phyloP scores from a whole-genome alignment of 2,888 invertebrate genomes.

The Frankliniella fusca region DNA sequence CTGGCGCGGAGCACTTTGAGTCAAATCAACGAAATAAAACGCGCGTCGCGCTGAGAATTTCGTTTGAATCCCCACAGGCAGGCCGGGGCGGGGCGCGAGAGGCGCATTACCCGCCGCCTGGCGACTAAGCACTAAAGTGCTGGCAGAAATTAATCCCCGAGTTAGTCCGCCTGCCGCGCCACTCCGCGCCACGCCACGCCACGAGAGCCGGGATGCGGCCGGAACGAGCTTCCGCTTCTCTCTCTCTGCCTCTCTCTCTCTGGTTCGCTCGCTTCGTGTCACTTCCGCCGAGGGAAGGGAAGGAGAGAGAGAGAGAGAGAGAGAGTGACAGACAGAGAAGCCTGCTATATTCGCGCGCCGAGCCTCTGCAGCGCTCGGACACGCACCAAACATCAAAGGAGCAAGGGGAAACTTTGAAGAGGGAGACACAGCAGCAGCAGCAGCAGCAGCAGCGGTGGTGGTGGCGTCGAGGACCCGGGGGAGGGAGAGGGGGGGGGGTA shows the following conservation, averaged over 20 bases:
- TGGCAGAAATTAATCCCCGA: constrained; percentile 13
- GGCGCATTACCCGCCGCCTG: neutral
- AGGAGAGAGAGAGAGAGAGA: neutral
- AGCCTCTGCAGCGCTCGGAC: neutral
- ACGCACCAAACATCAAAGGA: constrained; percentile 20
- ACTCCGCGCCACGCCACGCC: neutral
- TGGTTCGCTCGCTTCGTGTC: neutral
- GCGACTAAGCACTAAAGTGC: neutral
- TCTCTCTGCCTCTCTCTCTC: neutral
- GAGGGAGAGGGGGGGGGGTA: neutral
- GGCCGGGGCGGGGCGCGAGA: too few species aligned
- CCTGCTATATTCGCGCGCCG: too few species aligned
- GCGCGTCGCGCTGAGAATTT: too few species aligned
- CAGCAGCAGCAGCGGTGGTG: too few species aligned
- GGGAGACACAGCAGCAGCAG: neutral
- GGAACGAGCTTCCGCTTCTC: neutral
- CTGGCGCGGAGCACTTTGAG: too few species aligned
- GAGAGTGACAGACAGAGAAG: neutral
- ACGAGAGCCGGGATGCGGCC: neutral
- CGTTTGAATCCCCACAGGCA: too few species aligned
- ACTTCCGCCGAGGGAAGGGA: neutral
- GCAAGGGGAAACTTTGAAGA: neutral
- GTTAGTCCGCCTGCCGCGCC: neutral
- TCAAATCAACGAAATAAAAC: too few species aligned
- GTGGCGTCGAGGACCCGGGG: too few species aligned